Percentiles rank a stretch among this genome's conserved stretches.
These are phyloP conservation scores for Astur gentilis DNA, from an alignment of 2,113 vertebrate genomes.

Conservation along the genomic window DNA sequence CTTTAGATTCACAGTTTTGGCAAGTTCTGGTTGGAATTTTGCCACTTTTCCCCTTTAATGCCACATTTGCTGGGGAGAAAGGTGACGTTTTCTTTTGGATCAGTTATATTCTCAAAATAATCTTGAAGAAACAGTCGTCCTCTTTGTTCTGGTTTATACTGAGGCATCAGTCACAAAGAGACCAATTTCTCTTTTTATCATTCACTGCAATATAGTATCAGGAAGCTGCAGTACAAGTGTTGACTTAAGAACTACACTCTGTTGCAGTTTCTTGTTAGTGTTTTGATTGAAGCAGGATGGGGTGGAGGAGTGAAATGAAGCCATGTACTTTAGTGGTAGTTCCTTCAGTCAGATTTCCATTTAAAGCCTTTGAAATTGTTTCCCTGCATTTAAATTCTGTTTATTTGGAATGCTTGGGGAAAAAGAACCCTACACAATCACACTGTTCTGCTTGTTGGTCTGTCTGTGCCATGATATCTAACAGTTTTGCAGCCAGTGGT, in stretches of 20 bases:
- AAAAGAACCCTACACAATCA: neutral
- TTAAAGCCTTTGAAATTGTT: neutral
- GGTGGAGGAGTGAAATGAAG: neutral
- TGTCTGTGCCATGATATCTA: neutral
- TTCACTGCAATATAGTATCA: neutral
- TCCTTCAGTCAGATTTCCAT: neutral
- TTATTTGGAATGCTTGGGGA: neutral
- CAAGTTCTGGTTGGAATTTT: constrained; percentile 14
- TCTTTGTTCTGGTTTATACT: neutral
- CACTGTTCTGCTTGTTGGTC: neutral
- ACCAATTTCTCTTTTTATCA: constrained; percentile 10
- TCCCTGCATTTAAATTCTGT: neutral
- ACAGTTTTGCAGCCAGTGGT: neutral
- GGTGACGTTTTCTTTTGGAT: neutral
- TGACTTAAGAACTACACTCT: neutral
- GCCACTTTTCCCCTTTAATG: neutral
- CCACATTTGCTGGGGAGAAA: neutral
- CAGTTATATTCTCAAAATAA: neutral
- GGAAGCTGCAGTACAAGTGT: neutral
- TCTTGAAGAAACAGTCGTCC: neutral
- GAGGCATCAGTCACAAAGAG: neutral
- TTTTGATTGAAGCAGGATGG: neutral
- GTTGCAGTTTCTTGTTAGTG: neutral
- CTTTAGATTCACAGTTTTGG: neutral
- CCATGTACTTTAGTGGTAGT: neutral